Evolutionary conservation across 2,888 invertebrate genomes (phyloP), one percentile per base, ranked within the genome.

Genomic region (Heteropelma amictum): DNA sequence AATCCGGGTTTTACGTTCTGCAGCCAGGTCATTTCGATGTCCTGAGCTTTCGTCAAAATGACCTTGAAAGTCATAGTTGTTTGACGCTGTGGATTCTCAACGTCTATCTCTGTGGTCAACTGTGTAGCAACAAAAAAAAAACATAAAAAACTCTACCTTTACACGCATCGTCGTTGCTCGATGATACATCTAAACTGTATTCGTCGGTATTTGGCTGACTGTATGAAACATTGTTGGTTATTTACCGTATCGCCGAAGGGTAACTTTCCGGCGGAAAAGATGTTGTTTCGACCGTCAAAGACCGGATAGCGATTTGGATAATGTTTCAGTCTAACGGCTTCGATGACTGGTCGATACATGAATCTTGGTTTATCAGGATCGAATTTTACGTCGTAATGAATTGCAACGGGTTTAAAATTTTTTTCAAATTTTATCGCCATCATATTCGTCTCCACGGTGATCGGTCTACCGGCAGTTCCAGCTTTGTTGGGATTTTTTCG

Each of bases 301-400:
- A 94, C 95, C n/a, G 93, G 91, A 72, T 88, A 79, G 33, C 86
- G 82, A 0, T 90, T 85, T 0, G 90, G 90, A 81, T 91, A 92
- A 64, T 87, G 64, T 72, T 82, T 80, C 3, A 42, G 38, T 26
- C 85, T 83, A 14, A 89, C 84, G 38, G 49, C 74, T 67, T 88
- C 84, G 77, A 92, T 92, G 0, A 91, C 92, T 0, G 76, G 56
- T 0, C 93, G 89, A 61, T 93, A 82, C 78, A 93, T 89, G 80
- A 92, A 93, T 81, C 93, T 95, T 0, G 95, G 95, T 45, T 88
- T 92, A 12, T 95, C 94, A 0, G 95, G 95, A 0, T 86, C 90
- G 33, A 95, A 91, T 0, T 89, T 90, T 0, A 97, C 94, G 82
- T 98, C 98, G 87, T 98, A 98, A 83, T 98, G 98, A 83, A 91